Percentiles rank a stretch among this genome's conserved stretches.
These are phyloP conservation scores for Spodoptera picta DNA, from an alignment of 2,888 invertebrate genomes.

Conservation along the genomic window DNA sequence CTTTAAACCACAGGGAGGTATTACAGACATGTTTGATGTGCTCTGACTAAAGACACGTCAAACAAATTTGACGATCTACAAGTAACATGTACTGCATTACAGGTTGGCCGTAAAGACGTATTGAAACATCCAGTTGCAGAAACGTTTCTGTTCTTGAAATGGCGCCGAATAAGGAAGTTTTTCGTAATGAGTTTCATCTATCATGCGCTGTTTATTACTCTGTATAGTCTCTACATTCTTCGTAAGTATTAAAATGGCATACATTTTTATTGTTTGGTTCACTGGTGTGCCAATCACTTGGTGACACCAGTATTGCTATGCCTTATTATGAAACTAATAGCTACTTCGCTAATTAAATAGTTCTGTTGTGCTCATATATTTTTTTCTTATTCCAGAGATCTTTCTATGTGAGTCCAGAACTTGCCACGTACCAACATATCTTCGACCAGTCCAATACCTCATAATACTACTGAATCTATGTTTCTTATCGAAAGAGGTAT, in stretches of 20 bases:
- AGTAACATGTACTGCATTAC: constrained; percentile 34
- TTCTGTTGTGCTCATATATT: neutral
- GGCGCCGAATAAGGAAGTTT: constrained; percentile 94
- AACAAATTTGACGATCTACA: neutral
- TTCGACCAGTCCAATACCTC: constrained; percentile 87
- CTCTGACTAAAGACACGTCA: too few relatives aligned
- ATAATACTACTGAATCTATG: constrained; percentile 90
- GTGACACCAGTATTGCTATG: too few relatives aligned
- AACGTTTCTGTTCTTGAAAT: constrained; percentile 94
- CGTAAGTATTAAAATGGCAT: constrained; percentile 79
- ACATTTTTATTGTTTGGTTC: neutral
- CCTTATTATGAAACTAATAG: too few relatives aligned
- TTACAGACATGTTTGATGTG: too few relatives aligned
- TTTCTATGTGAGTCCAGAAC: constrained; percentile 84
- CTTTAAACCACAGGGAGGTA: neutral
- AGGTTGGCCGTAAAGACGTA: constrained; percentile 93
- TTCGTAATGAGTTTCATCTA: constrained; percentile 94
- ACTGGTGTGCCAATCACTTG: too few relatives aligned
- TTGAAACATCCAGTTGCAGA: constrained; percentile 95
- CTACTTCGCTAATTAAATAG: too few relatives aligned
- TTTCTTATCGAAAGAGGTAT: constrained; percentile 92
- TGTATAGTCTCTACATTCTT: constrained; percentile 92
- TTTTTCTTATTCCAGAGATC: constrained; percentile 77
- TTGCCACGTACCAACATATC: constrained; percentile 78
- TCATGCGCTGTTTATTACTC: constrained; percentile 92